These are phyloP conservation scores for Triplophysa rosa DNA, from an alignment of 2,113 vertebrate species.

Conservation along the genomic window DNA sequence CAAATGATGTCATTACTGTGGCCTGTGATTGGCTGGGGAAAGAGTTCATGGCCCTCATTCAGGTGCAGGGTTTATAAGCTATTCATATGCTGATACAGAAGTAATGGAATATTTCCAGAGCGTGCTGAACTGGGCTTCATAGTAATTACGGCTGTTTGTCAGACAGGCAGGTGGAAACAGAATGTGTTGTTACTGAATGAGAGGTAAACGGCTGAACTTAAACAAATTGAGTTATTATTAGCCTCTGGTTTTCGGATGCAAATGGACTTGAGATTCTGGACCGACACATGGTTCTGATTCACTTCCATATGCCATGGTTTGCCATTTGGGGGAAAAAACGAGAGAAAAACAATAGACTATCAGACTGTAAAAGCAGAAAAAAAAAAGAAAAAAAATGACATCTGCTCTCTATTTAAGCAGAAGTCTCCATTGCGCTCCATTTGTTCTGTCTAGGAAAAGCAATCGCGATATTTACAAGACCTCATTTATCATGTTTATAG, in stretches of 20 bases:
- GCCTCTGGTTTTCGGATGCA: slow-evolving; percentile 3
- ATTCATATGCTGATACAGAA: slow-evolving; percentile 65
- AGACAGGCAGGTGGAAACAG: slow-evolving; percentile 55
- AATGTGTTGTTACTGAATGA: slow-evolving; percentile 49
- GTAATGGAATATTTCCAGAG: slow-evolving; percentile 60
- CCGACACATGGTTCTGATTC: not conserved
- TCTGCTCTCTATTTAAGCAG: no score
- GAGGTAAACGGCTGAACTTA: slow-evolving; percentile 53
- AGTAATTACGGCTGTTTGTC: slow-evolving; percentile 68
- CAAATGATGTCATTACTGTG: slow-evolving; percentile 67
- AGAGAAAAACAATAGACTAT: no score
- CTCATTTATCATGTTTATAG: no score
- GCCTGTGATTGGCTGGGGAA: slow-evolving; percentile 60
- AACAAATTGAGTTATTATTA: slow-evolving; percentile 14
- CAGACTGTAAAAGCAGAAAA: not conserved
- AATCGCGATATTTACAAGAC: not conserved
- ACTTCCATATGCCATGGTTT: not conserved
- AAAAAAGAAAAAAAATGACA: not conserved
- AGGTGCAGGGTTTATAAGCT: slow-evolving; percentile 44
- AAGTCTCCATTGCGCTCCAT: no score
- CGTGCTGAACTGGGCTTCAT: slow-evolving; percentile 56
- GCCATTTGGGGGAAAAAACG: not conserved
- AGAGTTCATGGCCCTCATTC: slow-evolving; percentile 5
- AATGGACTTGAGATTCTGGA: not conserved
- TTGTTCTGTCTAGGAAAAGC: not conserved